Base-by-base conservation (phyloP, 1,140 invertebrate species). In the Drosophila murphyi region DNA sequence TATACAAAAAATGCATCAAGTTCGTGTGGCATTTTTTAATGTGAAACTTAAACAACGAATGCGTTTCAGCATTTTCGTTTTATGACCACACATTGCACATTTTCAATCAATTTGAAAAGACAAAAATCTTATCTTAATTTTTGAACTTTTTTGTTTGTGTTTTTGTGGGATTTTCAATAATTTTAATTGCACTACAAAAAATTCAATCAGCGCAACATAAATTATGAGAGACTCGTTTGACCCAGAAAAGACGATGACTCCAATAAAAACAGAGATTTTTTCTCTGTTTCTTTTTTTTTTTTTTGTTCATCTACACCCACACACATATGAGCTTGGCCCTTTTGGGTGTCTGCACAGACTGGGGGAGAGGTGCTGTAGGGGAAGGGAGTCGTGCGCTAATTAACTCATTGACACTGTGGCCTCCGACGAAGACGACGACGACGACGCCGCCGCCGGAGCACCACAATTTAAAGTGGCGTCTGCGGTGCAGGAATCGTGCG, bases 341-440 rank as follows among this genome's bases (percentile, higher is more conserved):
- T 48, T 56, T 56, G 32, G 34, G 31, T 48, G 5, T 35, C n/a
- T 8, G 20, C 20, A 20, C 20, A 20, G 20, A 20, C 12, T 68
- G 10, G 12, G 4, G 7, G 6, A 5, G 3, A 5, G 4, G 10
- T 71, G 60, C 50, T 76, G 83, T 65, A 61, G 69, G 41, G 31
- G 31, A n/a, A 69, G 65, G 57, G 32, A 12, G 31, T 88, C 83
- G 83, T 89, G 85, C 80, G 78, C 80, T 89, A 89, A 89, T 89
- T 89, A 89, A 89, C 85, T 89, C 86, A 89, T 89, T 89, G 85
- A 89, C 85, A 89, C 85, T 81, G 85, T 89, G 85, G 50, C 85
- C 39, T n/a, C 39, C 39, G 39, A n/a, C 39, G 39, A 4, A 4
- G 10, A n/a, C 10, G 10, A 43, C 20, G 20, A 20, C 20, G 20